Base-by-base conservation (phyloP, 2,888 invertebrate species). In the Hirtodrosophila cameraria region DNA sequence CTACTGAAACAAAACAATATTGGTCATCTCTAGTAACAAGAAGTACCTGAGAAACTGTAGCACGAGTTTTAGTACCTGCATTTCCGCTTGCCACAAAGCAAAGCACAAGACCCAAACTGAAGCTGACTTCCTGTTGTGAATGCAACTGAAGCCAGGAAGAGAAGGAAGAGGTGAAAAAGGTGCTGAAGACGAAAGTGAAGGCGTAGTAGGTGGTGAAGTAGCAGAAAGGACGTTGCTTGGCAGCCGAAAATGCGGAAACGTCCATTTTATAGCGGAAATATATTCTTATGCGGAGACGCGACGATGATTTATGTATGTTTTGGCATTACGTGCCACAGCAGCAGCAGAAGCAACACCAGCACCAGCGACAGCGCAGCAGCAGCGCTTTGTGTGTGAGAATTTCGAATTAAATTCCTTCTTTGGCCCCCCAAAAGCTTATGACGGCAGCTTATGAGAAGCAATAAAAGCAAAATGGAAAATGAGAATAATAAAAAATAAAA, bases 191-290 rank as follows among this genome's bases (percentile, higher is more conserved):
- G 4, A 9, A 13, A 16, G 35, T n/a, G n/a, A 28, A 9, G n/a
- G 27, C 13, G 8, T 15, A 16, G 35, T 20, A 13, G 11, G 18
- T 6, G 25, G 7, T 7, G 11, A 1, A 20, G 23, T n/a, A 31
- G 9, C 7, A 2, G 23, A 7, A n/a, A 13, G 25, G 9, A 28
- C 30, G 45, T 36, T 59, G 49, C 48, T 25, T 30, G 48, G 60
- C 41, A 68, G 60, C 66, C 80, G 66, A 74, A 83, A 80, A 80
- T 69, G 74, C 83, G 87, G 87, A 87, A 86, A 82, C 88, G 84
- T 87, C 86, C 88, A 86, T 87, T 87, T 86, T 86, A 84, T 84
- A 79, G 87, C 80, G 88, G 88, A 87, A 87, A 88, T 87, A 87
- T 87, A 83, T 86, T 83, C 87, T 84, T 87, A 78, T 86, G 84